phyloP scores from a whole-genome alignment of 2,888 invertebrate species.

The Saturnia pavonia region DNA sequence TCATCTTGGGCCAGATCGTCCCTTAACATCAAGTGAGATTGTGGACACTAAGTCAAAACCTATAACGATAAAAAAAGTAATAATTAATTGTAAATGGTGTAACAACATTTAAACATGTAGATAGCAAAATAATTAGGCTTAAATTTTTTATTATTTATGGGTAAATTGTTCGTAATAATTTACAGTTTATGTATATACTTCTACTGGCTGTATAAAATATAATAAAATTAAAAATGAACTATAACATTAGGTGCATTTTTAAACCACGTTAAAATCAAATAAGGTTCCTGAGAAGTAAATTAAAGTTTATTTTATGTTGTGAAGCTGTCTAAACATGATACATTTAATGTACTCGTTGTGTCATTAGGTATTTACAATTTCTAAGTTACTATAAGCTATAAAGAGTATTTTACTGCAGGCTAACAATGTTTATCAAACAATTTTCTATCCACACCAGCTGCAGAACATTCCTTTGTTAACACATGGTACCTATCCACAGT shows the following conservation, averaged over 20 bases:
- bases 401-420: neutral
- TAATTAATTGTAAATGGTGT: no score
- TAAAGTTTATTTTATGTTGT: neutral
- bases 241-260: neutral
- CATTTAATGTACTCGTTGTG: neutral
- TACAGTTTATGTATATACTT: no score
- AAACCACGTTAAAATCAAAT: neutral
- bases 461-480: constrained; percentile 2
- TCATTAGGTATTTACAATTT: neutral
- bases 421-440: constrained; percentile 7
- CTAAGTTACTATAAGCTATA: neutral
- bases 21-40: no score
- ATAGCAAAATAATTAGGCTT: no score
- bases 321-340: neutral
- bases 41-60: no score
- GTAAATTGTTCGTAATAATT: no score
- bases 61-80: no score
- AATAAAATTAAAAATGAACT: no score
- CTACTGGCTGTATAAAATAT: no score
- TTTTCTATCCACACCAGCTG: neutral
- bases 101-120: no score
- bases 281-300: neutral
- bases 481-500: neutral
- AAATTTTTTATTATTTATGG: no score
- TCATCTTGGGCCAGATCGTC: no score